Evolutionary conservation across 2,888 invertebrate genomes (phyloP), one percentile per base, ranked within the genome.

Genomic region (Balanococcus diminutus): DNA sequence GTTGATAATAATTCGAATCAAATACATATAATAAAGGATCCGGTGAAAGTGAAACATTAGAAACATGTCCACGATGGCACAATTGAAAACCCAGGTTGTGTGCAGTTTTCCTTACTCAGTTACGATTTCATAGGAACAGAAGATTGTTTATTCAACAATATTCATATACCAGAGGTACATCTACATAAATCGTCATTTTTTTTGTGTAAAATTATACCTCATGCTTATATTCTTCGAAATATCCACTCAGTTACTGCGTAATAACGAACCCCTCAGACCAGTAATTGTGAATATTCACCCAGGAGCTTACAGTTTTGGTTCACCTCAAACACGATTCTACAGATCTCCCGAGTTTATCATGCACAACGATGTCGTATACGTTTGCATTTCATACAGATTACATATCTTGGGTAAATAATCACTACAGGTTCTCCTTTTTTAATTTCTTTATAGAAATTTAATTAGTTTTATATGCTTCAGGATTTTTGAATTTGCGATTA

Each of bases 241-340:
- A 25, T 61, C 14, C 25, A 25, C 61, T 19, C 25, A 81, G 81
- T 42, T 81, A 14, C 81, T 42, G 11, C 1, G 8, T 6, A 81
- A 42, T 19, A 39, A 42, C 2, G 25, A 81, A 81, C 42, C 25
- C 28, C 19, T 81, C 2, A 39, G 8, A 46, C 46, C 46, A 9
- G 81, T 81, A 11, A 81, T 81, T 28, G 46, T 81, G 2, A 22
- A n/a, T 1, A 81, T 81, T n/a, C 81, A 81, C 25, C 81, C 81
- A 25, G 81, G 81, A 46, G 31, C 46, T 0, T 81, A 11, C 14
- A 14, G 5, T 2, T 46, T 25, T 5, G 81, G 81, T 11, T 46
- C 81, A 28, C 46, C 46, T 1, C 16, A 42, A 6, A 25, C 25
- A 28, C 1, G 25, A 16, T 5, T 19, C 16, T 51, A 42, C 36